phyloP scores from a whole-genome alignment of 2,888 invertebrate species.

The Lacanobia wlatinum region DNA sequence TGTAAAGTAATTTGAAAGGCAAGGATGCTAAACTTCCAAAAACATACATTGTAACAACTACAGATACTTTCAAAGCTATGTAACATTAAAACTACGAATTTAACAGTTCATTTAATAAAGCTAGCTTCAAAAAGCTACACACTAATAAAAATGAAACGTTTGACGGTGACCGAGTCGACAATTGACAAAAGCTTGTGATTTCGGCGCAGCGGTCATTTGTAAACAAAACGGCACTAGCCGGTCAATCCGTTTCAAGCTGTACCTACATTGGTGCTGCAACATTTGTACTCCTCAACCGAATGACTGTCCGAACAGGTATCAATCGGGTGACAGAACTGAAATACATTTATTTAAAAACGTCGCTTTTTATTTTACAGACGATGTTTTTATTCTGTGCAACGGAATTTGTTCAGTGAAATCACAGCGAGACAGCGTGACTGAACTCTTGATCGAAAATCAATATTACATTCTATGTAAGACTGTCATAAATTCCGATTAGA shows the following conservation, averaged over 20 bases:
- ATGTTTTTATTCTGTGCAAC: slow-evolving; percentile 27
- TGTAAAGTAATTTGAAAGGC: slow-evolving; percentile 26
- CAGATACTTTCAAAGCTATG: not conserved
- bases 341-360: slow-evolving; percentile 28
- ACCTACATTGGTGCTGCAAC: slow-evolving; percentile 16
- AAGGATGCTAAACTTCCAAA: not conserved
- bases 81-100: not conserved
- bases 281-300: slow-evolving; percentile 44
- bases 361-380: slow-evolving; percentile 14
- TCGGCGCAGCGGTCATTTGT: slow-evolving; percentile 29
- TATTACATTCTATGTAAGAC: slow-evolving; percentile 33
- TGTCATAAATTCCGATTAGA: slow-evolving; percentile 42
- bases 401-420: slow-evolving; percentile 26
- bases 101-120: not conserved
- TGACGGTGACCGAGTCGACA: slow-evolving; percentile 3
- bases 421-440: slow-evolving; percentile 29
- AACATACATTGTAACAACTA: slow-evolving; percentile 5
- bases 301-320: slow-evolving; percentile 37
- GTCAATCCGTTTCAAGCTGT: slow-evolving; percentile 38
- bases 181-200: slow-evolving; percentile 29
- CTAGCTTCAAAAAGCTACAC: slow-evolving; percentile 3
- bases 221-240: slow-evolving; percentile 20
- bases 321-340: slow-evolving; percentile 31
- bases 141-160: slow-evolving; percentile 8
- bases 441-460: slow-evolving; percentile 48